Percentiles rank a stretch among this genome's conserved stretches.
Evolutionary conservation across 2,888 invertebrate species (phyloP).

Genomic region (Trichopoda pennipes): DNA sequence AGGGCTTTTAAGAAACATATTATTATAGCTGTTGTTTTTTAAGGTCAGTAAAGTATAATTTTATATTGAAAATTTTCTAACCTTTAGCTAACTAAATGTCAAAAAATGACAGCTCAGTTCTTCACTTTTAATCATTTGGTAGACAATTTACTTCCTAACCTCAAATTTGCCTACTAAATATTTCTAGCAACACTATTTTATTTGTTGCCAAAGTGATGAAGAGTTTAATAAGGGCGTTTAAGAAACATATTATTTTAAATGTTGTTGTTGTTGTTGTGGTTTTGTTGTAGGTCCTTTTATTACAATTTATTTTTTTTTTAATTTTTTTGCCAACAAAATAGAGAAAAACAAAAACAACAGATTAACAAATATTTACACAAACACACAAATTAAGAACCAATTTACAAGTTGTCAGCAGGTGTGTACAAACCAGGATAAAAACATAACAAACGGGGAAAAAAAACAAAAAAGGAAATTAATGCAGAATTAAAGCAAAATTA

Average conservation of each 20-base stretch:
- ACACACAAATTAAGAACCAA: no score
- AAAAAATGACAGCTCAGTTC: no score
- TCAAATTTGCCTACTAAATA: no score
- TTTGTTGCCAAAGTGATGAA: constrained; percentile 55
- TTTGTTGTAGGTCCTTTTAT: constrained; percentile 12
- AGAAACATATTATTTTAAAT: constrained; percentile 22
- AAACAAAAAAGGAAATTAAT: constrained; percentile 40
- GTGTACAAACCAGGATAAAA: neutral
- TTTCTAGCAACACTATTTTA: constrained; percentile 4
- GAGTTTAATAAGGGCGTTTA: constrained; percentile 62
- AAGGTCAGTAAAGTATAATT: no score
- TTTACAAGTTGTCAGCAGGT: neutral
- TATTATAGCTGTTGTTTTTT: no score
- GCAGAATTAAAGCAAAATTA: neutral
- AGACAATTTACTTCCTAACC: no score
- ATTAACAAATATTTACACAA: constrained; percentile 19
- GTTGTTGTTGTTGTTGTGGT: constrained; percentile 17
- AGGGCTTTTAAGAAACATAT: no score
- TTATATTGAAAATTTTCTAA: no score
- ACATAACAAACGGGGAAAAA: constrained; percentile 20
- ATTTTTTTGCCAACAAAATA: constrained; percentile 51
- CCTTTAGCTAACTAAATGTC: no score
- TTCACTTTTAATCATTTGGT: no score
- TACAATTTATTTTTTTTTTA: no score
- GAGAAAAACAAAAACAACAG: constrained; percentile 45